phyloP scores from a whole-genome alignment of 2,113 vertebrate species.

The Dicaeum eximium region DNA sequence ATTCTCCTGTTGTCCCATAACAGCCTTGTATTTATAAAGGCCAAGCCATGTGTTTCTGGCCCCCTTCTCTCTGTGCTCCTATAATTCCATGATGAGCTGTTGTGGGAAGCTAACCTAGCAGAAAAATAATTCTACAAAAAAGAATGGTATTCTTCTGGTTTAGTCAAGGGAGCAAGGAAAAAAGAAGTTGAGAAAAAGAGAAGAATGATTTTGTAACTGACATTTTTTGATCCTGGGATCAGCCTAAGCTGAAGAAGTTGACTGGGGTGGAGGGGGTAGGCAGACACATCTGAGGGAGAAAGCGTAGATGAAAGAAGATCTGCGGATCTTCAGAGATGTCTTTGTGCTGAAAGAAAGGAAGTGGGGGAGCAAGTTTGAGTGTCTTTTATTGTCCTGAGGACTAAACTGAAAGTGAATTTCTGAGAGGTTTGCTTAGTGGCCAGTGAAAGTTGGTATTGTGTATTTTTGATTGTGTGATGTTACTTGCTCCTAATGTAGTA shows the following conservation, averaged over 20 bases:
- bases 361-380: neutral
- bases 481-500: neutral
- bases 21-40: neutral
- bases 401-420: constrained; percentile 1
- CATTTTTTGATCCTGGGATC: constrained; percentile 16
- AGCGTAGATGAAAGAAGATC: constrained; percentile 9
- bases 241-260: constrained; percentile 26
- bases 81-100: neutral
- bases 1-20: neutral
- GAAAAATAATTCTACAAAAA: neutral
- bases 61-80: neutral
- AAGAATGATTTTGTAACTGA: constrained; percentile 22
- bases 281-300: neutral
- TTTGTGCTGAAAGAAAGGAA: constrained; percentile 16
- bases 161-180: neutral
- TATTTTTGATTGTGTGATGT: neutral
- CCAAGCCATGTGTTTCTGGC: neutral
- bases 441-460: neutral
- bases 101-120: neutral
- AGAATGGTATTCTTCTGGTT: neutral
- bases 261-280: neutral
- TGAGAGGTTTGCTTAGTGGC: neutral
- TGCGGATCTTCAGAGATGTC: constrained; percentile 9
- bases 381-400: neutral
- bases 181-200: neutral